These are phyloP conservation scores for Agrochola lota DNA, from an alignment of 2,888 invertebrate genomes.

Conservation along the genomic window DNA sequence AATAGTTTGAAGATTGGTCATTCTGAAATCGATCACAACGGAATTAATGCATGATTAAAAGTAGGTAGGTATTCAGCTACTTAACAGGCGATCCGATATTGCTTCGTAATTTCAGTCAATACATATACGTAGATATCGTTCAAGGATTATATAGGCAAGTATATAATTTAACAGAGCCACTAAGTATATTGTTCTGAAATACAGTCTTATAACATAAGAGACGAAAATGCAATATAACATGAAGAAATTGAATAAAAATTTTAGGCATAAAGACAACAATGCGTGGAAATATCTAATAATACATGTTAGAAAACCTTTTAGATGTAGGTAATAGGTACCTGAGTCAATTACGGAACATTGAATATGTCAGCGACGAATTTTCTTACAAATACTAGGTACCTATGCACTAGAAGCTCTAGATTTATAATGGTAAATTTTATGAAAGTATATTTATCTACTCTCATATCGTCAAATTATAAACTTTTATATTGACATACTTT, in stretches of 20 bases:
- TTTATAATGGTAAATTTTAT: constrained; percentile 13
- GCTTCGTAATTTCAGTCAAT: constrained; percentile 34
- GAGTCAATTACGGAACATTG: background rate
- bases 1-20: constrained; percentile 42
- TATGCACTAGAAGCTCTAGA: background rate
- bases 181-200: constrained; percentile 47
- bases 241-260: constrained; percentile 31
- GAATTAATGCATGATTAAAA: constrained; percentile 24
- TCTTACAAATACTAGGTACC: constrained; percentile 19
- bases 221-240: constrained; percentile 29
- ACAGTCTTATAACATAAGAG: constrained; percentile 27
- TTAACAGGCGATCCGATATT: constrained; percentile 26
- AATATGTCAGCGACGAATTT: constrained; percentile 20
- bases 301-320: constrained; percentile 23
- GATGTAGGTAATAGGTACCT: background rate
- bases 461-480: too few species aligned
- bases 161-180: constrained; percentile 27
- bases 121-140: background rate
- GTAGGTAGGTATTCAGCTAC: constrained; percentile 8
- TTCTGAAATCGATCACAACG: constrained; percentile 22
- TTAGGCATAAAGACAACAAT: constrained; percentile 21
- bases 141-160: constrained; percentile 9
- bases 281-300: constrained; percentile 16
- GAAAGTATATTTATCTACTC: constrained; percentile 16
- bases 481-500: too few species aligned